A percentile compares a stretch with the other conserved stretches of the same genome.
Conservation (phyloP, 2,113 vertebrate species). For the Microtus richardsoni region DNA sequence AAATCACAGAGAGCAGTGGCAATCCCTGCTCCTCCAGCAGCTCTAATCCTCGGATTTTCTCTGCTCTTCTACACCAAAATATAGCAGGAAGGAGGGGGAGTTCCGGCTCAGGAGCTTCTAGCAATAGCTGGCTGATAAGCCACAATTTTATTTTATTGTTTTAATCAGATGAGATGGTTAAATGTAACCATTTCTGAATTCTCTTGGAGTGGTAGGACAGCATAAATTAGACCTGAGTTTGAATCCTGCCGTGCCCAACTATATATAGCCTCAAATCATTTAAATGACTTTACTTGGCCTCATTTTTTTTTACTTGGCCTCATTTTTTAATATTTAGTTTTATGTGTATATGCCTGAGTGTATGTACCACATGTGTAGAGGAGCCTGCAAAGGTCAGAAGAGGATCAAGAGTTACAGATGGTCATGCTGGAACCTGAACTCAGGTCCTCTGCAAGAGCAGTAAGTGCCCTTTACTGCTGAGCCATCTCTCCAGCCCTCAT, state of each 20-base stretch:
- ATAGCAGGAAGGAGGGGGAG: background rate
- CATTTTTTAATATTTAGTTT: background rate
- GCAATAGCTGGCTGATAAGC: background rate
- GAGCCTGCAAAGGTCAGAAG: background rate
- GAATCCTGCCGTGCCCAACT: background rate
- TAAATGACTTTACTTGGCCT: background rate
- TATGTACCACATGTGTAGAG: background rate
- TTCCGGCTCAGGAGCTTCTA: background rate
- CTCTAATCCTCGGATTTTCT: background rate
- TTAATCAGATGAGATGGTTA: background rate
- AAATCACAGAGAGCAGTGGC: background rate
- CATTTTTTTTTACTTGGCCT: no score
- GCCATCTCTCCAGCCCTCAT: background rate
- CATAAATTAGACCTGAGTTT: background rate
- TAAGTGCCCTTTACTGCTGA: background rate
- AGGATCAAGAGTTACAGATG: background rate
- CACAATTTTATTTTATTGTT: background rate
- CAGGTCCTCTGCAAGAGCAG: background rate
- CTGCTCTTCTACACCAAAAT: background rate
- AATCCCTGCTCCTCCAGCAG: background rate
- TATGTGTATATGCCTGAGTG: background rate
- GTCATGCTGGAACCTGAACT: background rate
- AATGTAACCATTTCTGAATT: slow-evolving; percentile 41
- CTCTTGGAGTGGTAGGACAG: background rate
- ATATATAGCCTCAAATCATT: background rate